These are phyloP conservation scores for Ceuthmochares aereus DNA, from an alignment of 2,113 vertebrate species.

Conservation along the genomic window DNA sequence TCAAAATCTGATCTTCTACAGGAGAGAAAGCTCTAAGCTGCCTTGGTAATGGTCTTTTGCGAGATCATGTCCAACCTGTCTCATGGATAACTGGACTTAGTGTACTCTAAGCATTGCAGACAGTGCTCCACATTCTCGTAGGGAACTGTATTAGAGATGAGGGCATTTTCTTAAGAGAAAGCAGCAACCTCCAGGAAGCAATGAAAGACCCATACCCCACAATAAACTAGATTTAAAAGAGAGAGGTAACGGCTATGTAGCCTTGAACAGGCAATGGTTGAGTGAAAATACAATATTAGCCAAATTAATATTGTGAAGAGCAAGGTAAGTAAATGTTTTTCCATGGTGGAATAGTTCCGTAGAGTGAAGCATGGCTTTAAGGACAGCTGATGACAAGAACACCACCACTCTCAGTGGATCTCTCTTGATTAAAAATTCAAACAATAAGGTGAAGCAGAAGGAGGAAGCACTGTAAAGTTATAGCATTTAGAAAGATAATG, in stretches of 20 bases:
- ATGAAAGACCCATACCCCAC: not conserved
- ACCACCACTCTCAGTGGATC: not conserved
- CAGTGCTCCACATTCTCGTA: not conserved
- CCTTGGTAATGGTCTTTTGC: not conserved
- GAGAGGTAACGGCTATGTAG: not conserved
- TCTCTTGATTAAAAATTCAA: not conserved
- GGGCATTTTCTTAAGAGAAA: not conserved
- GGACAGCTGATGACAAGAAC: not conserved
- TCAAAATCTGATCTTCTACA: not conserved
- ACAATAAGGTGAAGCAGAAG: not conserved
- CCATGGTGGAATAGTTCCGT: not conserved
- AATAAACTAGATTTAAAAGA: not conserved
- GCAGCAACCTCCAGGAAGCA: not conserved
- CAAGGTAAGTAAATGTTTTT: not conserved
- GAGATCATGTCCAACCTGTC: not conserved
- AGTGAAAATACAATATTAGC: not conserved
- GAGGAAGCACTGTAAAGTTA: not conserved
- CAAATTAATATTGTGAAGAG: not conserved
- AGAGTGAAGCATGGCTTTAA: not conserved
- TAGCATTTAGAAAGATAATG: not conserved
- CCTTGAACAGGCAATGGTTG: not conserved
- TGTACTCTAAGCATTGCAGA: not conserved
- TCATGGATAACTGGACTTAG: not conserved
- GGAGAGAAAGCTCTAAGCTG: not conserved
- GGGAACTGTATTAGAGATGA: fast-evolving